A percentile compares a stretch with the other conserved stretches of the same genome.
Evolutionary conservation across 2,113 vertebrate genomes (phyloP).

Genomic region (Guaruba guarouba): DNA sequence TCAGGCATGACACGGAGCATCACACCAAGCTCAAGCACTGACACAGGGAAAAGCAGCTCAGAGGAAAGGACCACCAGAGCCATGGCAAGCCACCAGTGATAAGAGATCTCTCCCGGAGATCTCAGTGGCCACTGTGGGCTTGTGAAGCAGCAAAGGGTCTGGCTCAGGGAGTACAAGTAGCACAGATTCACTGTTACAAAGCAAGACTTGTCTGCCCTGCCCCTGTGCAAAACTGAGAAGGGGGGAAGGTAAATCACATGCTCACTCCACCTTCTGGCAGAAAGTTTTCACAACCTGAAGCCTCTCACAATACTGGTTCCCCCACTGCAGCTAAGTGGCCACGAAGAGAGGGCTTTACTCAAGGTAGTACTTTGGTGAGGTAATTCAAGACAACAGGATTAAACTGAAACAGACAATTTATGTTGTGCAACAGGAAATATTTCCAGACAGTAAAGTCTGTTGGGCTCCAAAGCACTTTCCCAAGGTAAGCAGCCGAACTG

Average conservation of each 20-base stretch:
- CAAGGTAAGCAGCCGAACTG: constrained; percentile 53
- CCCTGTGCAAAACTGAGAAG: not conserved
- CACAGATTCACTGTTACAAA: not conserved
- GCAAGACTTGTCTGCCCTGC: not conserved
- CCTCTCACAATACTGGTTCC: not conserved
- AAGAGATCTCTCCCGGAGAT: not conserved
- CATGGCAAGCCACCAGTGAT: not conserved
- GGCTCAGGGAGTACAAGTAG: not conserved
- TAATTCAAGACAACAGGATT: constrained; percentile 57
- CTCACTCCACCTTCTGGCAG: not conserved
- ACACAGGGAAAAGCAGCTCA: not conserved
- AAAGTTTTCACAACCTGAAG: not conserved
- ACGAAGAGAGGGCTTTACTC: not conserved
- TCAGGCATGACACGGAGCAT: not conserved
- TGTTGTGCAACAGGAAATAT: constrained; percentile 65
- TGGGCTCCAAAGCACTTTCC: constrained; percentile 18
- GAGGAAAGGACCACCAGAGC: not conserved
- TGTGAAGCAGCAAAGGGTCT: not conserved
- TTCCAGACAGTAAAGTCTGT: constrained; percentile 44
- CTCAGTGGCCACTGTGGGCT: fast-evolving
- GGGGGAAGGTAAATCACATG: not conserved
- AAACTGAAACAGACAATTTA: constrained; percentile 58
- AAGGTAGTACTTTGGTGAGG: constrained; percentile 10
- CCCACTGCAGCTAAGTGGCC: not conserved
- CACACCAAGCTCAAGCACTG: not conserved